A percentile compares a stretch with the other conserved stretches of the same genome.
Evolutionary conservation across 2,113 vertebrate genomes (phyloP).

Genomic region (Rhea pennata): DNA sequence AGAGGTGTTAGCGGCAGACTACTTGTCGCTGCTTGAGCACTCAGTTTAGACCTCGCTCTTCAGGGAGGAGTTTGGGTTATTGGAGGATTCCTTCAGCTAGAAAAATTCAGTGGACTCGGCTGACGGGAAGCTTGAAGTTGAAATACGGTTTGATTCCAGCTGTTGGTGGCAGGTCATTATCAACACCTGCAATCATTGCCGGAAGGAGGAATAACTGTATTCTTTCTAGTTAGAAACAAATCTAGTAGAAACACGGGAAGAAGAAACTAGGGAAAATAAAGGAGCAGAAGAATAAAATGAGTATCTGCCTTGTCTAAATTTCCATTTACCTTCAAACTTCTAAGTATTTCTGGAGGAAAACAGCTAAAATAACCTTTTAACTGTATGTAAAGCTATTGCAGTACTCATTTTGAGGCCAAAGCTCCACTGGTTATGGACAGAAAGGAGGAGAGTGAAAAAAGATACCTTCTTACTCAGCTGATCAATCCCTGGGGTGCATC

Average conservation of each 20-base stretch:
- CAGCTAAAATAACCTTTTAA: neutral
- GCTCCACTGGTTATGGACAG: neutral
- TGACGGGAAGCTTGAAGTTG: neutral
- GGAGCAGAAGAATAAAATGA: neutral
- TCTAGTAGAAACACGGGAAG: neutral
- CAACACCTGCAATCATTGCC: neutral
- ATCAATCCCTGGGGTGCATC: neutral
- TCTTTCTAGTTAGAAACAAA: neutral
- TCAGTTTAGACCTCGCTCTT: neutral
- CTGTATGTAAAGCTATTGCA: neutral
- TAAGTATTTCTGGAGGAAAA: neutral
- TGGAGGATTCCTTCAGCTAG: neutral
- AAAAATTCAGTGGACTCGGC: neutral
- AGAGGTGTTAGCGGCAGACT: neutral
- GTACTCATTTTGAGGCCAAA: slow-evolving; percentile 23
- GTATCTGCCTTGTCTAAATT: neutral
- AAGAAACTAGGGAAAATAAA: slow-evolving; percentile 13
- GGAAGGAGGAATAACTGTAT: neutral
- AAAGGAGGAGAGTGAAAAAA: slow-evolving; percentile 8
- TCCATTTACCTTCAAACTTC: slow-evolving; percentile 5
- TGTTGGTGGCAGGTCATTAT: neutral
- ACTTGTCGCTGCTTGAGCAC: neutral
- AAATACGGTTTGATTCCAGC: neutral
- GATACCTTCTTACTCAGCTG: slow-evolving; percentile 47
- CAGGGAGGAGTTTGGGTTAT: neutral